A percentile compares a stretch with the other conserved stretches of the same genome.
These are phyloP conservation scores for Lanistes nyassanus DNA, from an alignment of 1,140 invertebrate species.

Conservation along the genomic window DNA sequence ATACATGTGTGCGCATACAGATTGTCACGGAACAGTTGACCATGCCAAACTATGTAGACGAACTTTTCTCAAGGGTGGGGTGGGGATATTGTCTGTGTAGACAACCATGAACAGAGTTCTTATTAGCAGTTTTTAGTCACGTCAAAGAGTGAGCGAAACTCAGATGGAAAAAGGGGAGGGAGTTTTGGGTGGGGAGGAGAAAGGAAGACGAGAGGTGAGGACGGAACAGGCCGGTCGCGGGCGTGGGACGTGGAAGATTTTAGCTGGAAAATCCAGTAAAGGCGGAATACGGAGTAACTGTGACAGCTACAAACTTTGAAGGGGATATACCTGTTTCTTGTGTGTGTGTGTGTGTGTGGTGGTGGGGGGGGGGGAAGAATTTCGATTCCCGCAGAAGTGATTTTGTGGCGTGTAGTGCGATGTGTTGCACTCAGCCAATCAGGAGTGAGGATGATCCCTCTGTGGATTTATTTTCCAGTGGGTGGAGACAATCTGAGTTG, in stretches of 20 bases:
- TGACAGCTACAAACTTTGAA: neutral
- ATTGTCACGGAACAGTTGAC: too few species aligned
- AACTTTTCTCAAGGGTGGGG: too few species aligned
- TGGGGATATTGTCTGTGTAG: neutral
- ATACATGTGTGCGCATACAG: too few species aligned
- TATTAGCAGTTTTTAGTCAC: too few species aligned
- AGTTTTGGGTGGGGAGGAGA: too few species aligned
- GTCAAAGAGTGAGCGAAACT: neutral
- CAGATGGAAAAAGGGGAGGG: neutral
- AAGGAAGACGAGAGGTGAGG: neutral
- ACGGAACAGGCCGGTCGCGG: neutral
- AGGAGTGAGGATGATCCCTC: neutral
- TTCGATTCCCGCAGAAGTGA: too few species aligned
- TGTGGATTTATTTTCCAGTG: neutral
- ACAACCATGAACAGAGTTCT: too few species aligned
- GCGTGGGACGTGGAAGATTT: neutral
- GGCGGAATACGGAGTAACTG: neutral
- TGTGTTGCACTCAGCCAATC: neutral
- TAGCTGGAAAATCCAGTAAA: neutral
- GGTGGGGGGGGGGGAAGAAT: too few species aligned
- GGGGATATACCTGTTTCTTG: neutral
- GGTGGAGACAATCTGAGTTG: neutral
- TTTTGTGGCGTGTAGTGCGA: too few species aligned
- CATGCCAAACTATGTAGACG: too few species aligned
- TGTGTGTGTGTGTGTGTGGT: too few species aligned